Evolutionary conservation across 2,888 invertebrate genomes (phyloP), one percentile per base, ranked within the genome.

Genomic region (Hoplodrina blanda): DNA sequence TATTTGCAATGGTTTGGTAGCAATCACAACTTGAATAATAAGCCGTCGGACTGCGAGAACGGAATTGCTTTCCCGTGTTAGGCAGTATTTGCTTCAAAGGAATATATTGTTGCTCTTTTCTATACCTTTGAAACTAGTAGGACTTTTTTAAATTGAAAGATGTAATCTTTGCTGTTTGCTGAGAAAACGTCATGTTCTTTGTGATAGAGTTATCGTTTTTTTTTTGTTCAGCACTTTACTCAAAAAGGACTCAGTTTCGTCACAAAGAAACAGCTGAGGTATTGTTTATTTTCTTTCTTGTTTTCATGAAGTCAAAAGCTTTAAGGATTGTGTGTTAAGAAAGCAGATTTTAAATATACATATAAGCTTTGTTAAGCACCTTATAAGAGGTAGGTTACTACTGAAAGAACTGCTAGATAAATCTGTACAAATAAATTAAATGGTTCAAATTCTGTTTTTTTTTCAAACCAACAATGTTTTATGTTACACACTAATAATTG

Each of bases 61-160:
- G 76, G 78, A 87, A 87, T 86, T 81, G 81, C 75, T 83, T 87
- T 83, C 70, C 65, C 75, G 67, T 78, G 69, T 81, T 77, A 69
- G 69, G 65, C 71, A 65, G 74, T 37, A 68, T 80, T 75, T 73
- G 57, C 65, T 63, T 75, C 76, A 74, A 84, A 80, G 80, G 75
- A 69, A 78, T 80, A 76, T 73, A 81, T 69, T 73, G 80, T 81
- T 85, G 76, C 73, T 80, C 74, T 73, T 75, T 76, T 75, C 72
- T 64, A 79, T 79, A 80, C 78, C 76, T 79, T 79, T 60, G 46
- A 64, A 81, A 82, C 80, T 85, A 79, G 78, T 76, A 69, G 85
- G 85, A 87, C 90, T 89, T 90, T 89, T 88, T 85, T 81, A 88
- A 90, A 92, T 91, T 87, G 89, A 90, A 90, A 91, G 92, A 93